Evolutionary conservation across 2,888 invertebrate species (phyloP), one percentile per base, ranked within the genome.

Genomic region (Pollenia labialis): DNA sequence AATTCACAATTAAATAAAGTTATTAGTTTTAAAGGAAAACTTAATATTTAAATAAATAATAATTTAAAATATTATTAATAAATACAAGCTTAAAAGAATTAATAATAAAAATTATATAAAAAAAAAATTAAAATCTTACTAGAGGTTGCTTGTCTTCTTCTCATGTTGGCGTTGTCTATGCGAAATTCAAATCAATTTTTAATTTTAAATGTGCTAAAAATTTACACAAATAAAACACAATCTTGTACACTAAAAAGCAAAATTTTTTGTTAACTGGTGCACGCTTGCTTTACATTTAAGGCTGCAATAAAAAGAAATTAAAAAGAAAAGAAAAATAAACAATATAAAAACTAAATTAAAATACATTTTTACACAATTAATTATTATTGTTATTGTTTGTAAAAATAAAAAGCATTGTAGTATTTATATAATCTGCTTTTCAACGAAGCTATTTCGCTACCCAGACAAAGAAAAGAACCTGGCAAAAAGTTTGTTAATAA

Each of bases 251-350:
- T 68, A 81, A 68, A 76, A 80, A 80, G 68, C 60, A 42, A 64
- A 81, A 52, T 69, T 52, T 32, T 54, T 66, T 72, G 32, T 74
- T 66, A 68, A 69, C 66, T 54, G 60, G 54, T 72, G 72, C 66
- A 40, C 52, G 16, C 52, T 68, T 48, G 60, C 54, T 54, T 77
- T 74, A 74, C 66, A 68, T 72, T 81, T 64, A 83, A 62, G 18
- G 81, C 87, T 87, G 83, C 72, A 87, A 87, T 60, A 85, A 85
- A 42, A 84, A 77, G 44, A 72, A 62, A 60, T 32, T 68, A 66
- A 71, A 66, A 77, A 46, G 66, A 82, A 68, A 44, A 56, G 52
- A 52, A 46, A 81, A 75, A 74, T 66, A 74, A 83, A 60, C n/a
- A 79, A 76, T 23, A 68, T 71, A 74, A 75, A 79, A 7, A 80